phyloP scores from a whole-genome alignment of 37 sponge, comb jelly and placozoan species.

The Crambe crambe region DNA sequence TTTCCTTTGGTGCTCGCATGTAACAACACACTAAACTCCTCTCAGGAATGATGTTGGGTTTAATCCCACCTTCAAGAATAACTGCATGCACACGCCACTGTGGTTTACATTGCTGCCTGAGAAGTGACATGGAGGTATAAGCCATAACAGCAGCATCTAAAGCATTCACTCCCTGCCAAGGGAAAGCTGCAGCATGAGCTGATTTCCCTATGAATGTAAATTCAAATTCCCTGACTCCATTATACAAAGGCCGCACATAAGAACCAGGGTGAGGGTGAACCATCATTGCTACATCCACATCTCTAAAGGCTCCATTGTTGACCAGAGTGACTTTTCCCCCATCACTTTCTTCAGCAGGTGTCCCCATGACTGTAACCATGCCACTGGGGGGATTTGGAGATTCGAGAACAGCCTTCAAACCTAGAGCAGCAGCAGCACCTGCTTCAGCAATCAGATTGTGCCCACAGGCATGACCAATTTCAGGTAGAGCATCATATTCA shows the following conservation, averaged over 20 bases:
- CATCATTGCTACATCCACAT: constrained; percentile 91
- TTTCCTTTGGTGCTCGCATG: constrained; percentile 62
- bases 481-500: constrained; percentile 94
- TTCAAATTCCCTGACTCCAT: constrained; percentile 24
- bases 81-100: constrained; percentile 82
- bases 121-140: constrained; percentile 77
- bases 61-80: constrained; percentile 82
- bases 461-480: constrained; percentile 96
- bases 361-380: constrained; percentile 80
- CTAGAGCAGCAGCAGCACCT: constrained; percentile 88
- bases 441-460: constrained; percentile 97
- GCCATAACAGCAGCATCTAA: constrained; percentile 93
- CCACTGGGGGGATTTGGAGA: constrained; percentile 29
- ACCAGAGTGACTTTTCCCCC: constrained; percentile 85
- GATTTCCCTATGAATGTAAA: constrained; percentile 72
- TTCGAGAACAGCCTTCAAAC: constrained; percentile 81
- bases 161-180: constrained; percentile 93
- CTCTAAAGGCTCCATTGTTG: constrained; percentile 73
- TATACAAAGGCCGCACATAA: constrained; percentile 4
- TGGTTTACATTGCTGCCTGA: constrained; percentile 92
- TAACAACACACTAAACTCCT: constrained; percentile 37
- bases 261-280: constrained; percentile 69
- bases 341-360: constrained; percentile 92
- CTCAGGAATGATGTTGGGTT: constrained; percentile 86
- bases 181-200: constrained; percentile 79